Evolutionary conservation across 2,113 vertebrate genomes (phyloP), one percentile per base, ranked within the genome.

Genomic region (Raja brachyura): DNA sequence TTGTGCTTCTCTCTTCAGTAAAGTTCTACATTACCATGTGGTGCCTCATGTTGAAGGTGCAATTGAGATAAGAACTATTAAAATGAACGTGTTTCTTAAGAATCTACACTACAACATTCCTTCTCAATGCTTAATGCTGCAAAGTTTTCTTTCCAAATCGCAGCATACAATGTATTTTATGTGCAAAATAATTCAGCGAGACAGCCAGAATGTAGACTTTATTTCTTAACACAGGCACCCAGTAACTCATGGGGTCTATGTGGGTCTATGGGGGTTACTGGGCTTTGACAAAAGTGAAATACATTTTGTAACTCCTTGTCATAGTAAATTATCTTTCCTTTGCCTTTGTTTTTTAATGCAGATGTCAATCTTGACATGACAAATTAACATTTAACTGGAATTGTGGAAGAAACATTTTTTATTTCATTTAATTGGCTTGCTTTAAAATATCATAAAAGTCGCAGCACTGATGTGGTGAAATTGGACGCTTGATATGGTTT

Each of bases 251-350:
- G 13, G 28, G 14, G 63, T 25, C n/a, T 61, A 31, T n/a, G 83
- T 48, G 83, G 83, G 59, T n/a, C 39, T 16, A 18, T 88, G 56
- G n/a, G 59, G 59, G 28, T 88, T 88, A 33, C 59, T 88, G 83
- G 83, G 11, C 83, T 88, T 88, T 88, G 83, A 88, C 83, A 31
- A 88, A 88, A 11, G 81, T 86, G 81, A 61, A 86, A 86, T 86
- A 86, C 59, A 86, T 25, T 88, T 16, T 66, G 59, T 25, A 88
- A 31, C 39, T 31, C 39, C 28, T 61, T 63, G 83, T 88, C 59
- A n/a, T 13, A 16, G 56, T 61, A 22, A 86, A 86, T 86, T 61
- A 86, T 86, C 81, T 56, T 86, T 56, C 11, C 61, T n/a, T 56
- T 28, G 18, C 59, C 59, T 88, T 66, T 88, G 28, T 31, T 31